Conservation (phyloP, 2,797 vertebrate genomes). For the Oceanodroma leucorhoa region DNA sequence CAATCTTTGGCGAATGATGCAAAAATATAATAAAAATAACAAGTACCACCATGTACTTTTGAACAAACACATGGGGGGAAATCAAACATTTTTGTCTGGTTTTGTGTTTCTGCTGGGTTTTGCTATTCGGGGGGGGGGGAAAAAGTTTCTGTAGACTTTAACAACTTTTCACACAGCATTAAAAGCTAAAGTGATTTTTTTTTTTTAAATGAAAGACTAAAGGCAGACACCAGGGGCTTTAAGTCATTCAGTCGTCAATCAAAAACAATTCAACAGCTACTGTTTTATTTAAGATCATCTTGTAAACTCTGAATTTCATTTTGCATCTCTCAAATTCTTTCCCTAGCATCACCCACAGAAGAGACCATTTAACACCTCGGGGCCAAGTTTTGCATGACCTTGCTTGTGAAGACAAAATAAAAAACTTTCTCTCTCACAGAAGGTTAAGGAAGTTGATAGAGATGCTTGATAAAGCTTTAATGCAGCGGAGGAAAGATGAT, state of each 20-base stretch:
- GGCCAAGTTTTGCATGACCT: not conserved
- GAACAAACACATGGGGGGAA: fast-evolving
- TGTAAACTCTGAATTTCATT: not conserved
- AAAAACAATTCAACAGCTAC: not conserved
- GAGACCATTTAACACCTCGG: not conserved
- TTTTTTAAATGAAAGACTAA: not conserved
- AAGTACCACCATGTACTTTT: not conserved
- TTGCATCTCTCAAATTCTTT: not conserved
- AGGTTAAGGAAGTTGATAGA: not conserved
- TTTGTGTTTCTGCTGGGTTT: not conserved
- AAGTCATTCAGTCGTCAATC: not conserved
- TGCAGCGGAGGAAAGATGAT: not conserved
- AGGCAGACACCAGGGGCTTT: not conserved
- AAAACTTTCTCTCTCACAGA: not conserved
- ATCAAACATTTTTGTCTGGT: not conserved
- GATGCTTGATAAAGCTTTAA: not conserved
- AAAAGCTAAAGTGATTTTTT: not conserved
- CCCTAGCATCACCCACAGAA: not conserved
- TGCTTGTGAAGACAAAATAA: not conserved
- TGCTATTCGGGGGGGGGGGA: fast-evolving
- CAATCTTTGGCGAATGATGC: fast-evolving
- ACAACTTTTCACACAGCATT: not conserved
- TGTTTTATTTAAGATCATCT: not conserved
- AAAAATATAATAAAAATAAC: not conserved
- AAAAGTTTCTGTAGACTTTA: not conserved